A percentile compares a stretch with the other conserved stretches of the same genome.
Conservation (phyloP, 1,140 invertebrate species). For the Drosophila rufa region DNA sequence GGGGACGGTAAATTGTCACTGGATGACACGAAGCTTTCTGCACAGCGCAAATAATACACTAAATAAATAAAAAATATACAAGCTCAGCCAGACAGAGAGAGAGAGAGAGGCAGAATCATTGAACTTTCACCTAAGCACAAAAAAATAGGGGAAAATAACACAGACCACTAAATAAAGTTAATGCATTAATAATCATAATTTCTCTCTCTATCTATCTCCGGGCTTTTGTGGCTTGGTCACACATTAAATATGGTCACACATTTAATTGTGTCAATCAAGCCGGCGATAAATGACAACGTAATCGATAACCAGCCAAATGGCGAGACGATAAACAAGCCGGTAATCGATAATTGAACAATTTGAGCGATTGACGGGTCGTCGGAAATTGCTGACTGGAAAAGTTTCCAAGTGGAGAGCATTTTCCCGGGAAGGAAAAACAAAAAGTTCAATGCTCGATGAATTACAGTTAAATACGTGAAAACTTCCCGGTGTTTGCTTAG, state of each 20-base stretch:
- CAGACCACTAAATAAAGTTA: constrained; percentile 50
- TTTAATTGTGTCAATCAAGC: constrained; percentile 67
- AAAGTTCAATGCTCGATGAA: constrained; percentile 9
- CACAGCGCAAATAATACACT: constrained; percentile 49
- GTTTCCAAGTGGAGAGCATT: background rate
- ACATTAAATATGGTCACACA: constrained; percentile 73
- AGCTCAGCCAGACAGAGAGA: constrained; percentile 5
- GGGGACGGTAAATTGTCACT: constrained; percentile 70
- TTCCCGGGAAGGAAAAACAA: background rate
- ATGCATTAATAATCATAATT: constrained; percentile 77
- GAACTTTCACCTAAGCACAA: constrained; percentile 46
- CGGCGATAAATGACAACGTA: constrained; percentile 60
- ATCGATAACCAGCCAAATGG: constrained; percentile 60
- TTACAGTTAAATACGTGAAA: background rate
- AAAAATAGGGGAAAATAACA: background rate
- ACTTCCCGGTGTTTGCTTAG: background rate
- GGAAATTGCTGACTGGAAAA: background rate
- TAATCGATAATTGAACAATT: constrained; percentile 35
- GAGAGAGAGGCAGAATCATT: constrained; percentile 15
- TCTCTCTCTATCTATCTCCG: constrained; percentile 38
- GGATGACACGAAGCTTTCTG: constrained; percentile 80
- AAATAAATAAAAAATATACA: constrained; percentile 39
- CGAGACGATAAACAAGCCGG: constrained; percentile 20
- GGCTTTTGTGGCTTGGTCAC: constrained; percentile 43
- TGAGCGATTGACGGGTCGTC: background rate